These are phyloP conservation scores for Chloromyia formosa DNA, from an alignment of 2,888 invertebrate species.

Conservation along the genomic window DNA sequence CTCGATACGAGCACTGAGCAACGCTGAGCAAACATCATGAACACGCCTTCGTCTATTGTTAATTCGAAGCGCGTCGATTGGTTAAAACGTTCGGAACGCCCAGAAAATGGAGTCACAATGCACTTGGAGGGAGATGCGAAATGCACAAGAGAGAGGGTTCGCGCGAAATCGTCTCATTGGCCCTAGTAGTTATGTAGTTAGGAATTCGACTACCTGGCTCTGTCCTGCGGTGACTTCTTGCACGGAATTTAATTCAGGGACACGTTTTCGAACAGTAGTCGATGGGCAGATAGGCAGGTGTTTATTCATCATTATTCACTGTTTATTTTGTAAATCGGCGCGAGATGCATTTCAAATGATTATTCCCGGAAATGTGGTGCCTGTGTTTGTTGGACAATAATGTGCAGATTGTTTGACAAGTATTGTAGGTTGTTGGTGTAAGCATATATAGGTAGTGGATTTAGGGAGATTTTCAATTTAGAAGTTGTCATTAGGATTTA, in stretches of 20 bases:
- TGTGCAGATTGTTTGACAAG: slow-evolving; percentile 38
- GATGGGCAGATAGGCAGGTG: slow-evolving; percentile 31
- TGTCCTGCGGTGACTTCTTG: slow-evolving; percentile 12
- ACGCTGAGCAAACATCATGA: background rate
- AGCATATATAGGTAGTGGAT: background rate
- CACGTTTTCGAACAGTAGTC: slow-evolving; percentile 7
- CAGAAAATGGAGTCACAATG: slow-evolving; percentile 31
- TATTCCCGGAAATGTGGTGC: slow-evolving; percentile 35
- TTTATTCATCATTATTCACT: slow-evolving; percentile 28
- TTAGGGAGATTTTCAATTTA: background rate
- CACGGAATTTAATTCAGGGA: background rate
- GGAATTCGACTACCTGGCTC: too few species aligned
- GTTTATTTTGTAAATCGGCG: slow-evolving; percentile 31
- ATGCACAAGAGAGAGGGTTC: slow-evolving; percentile 4
- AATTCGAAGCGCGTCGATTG: background rate
- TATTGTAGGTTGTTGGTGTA: slow-evolving; percentile 6
- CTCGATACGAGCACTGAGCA: background rate
- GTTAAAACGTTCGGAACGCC: background rate
- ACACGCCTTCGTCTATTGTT: slow-evolving; percentile 18
- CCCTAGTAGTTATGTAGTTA: background rate
- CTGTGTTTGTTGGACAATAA: slow-evolving; percentile 40
- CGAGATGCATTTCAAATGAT: slow-evolving; percentile 33
- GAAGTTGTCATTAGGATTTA: too few species aligned
- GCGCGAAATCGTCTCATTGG: slow-evolving; percentile 1
- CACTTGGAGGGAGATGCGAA: slow-evolving; percentile 15